These are phyloP conservation scores for Turritopsis dohrnii DNA, from an alignment of 30 jellyfish, hydroid and myxozoan genomes.

Conservation along the genomic window DNA sequence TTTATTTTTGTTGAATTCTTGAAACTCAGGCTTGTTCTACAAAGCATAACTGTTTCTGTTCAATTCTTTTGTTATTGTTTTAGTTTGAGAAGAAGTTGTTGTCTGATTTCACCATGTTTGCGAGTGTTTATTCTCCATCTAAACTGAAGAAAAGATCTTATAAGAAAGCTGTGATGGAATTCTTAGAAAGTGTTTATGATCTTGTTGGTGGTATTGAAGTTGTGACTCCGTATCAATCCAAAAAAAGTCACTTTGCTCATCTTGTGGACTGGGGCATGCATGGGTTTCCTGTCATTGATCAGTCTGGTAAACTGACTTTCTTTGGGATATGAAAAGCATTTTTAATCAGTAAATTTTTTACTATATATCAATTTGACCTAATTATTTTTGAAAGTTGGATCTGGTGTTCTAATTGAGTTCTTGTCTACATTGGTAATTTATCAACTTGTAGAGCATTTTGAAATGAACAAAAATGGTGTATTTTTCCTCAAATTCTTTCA, in stretches of 20 bases:
- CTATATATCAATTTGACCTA: too few relatives aligned
- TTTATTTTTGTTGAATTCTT: too few relatives aligned
- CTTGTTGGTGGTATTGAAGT: background rate
- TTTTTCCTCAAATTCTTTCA: too few relatives aligned
- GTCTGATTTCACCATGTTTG: background rate
- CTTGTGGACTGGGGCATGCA: constrained; percentile 22
- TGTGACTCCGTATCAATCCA: background rate
- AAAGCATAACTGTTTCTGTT: background rate
- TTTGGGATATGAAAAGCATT: background rate
- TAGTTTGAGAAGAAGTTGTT: background rate
- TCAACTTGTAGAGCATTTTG: too few relatives aligned
- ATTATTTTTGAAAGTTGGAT: too few relatives aligned
- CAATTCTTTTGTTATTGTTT: background rate
- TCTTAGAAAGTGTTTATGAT: background rate
- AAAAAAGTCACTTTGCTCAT: background rate
- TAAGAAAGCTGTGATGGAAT: constrained; percentile 17
- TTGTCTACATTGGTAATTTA: too few relatives aligned
- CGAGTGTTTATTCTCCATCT: background rate
- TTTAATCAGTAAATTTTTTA: too few relatives aligned
- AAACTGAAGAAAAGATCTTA: constrained; percentile 18
- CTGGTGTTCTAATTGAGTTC: too few relatives aligned
- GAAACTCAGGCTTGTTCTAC: too few relatives aligned
- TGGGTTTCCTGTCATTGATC: background rate
- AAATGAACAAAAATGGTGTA: too few relatives aligned
- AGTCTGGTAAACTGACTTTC: too few relatives aligned